A percentile compares a stretch with the other conserved stretches of the same genome.
Evolutionary conservation across 2,113 vertebrate species (phyloP).

Genomic region (Sturnira hondurensis): DNA sequence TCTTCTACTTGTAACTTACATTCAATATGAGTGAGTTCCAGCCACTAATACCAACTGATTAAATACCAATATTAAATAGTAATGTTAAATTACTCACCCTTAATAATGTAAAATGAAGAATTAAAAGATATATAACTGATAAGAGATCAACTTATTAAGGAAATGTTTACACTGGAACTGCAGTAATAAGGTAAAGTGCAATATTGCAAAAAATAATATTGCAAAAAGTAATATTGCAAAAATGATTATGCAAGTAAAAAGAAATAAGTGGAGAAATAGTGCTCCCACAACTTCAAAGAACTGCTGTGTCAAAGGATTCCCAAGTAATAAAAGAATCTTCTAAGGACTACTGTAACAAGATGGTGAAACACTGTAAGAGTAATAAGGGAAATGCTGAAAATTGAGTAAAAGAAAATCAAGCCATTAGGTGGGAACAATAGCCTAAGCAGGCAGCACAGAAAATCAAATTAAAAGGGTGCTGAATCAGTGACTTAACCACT

Average conservation of each 20-base stretch:
- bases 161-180: slow-evolving; percentile 3
- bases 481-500: neutral
- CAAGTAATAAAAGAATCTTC: neutral
- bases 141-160: neutral
- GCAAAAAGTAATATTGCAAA: neutral
- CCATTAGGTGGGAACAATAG: neutral
- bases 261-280: slow-evolving; percentile 35
- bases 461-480: neutral
- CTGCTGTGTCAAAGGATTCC: neutral
- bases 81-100: neutral
- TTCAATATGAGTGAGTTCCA: neutral
- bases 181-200: slow-evolving; percentile 2
- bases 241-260: slow-evolving; percentile 29
- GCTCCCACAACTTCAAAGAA: slow-evolving; percentile 29
- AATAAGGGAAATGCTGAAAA: neutral
- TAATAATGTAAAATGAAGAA: neutral
- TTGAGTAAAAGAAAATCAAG: neutral
- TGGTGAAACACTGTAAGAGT: neutral
- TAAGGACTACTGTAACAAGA: neutral
- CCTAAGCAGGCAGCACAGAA: neutral
- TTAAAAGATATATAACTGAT: neutral
- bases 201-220: neutral
- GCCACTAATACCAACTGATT: neutral
- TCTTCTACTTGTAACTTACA: neutral
- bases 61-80: slow-evolving; percentile 7